Evolutionary conservation across 2,113 vertebrate species (phyloP).

Genomic region (Leptobrachium leishanense): DNA sequence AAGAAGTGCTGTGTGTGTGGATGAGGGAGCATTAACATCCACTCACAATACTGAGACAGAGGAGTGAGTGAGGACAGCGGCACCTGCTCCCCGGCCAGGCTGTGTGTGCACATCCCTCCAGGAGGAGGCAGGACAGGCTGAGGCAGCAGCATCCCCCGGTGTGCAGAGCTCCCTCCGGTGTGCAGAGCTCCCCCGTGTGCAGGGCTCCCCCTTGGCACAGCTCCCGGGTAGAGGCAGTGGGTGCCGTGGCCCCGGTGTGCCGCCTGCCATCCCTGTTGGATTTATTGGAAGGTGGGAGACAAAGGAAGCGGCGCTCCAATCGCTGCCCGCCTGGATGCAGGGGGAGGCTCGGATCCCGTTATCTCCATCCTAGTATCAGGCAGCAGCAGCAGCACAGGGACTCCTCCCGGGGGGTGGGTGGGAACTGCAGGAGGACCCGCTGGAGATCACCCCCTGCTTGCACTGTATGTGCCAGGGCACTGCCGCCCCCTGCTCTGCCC

Average conservation of each 20-base stretch:
- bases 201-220: too few species aligned
- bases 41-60: not conserved
- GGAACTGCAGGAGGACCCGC: constrained; percentile 23
- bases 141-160: too few species aligned
- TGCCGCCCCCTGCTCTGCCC: not conserved
- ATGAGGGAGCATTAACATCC: not conserved
- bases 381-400: constrained; percentile 7
- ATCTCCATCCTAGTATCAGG: constrained; percentile 1
- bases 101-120: not conserved
- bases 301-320: constrained; percentile 7
- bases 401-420: constrained; percentile 33
- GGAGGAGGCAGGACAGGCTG: not conserved
- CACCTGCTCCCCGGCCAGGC: not conserved
- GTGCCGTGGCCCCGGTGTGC: not conserved
- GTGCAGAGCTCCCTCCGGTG: too few species aligned
- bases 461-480: not conserved
- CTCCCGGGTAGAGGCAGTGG: too few species aligned
- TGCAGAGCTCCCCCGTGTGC: too few species aligned
- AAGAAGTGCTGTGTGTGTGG: constrained; percentile 6
- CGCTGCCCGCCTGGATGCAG: not conserved
- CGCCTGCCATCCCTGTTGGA: not conserved
- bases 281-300: constrained; percentile 9
- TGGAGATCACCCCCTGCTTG: constrained; percentile 30
- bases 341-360: not conserved
- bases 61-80: not conserved